A percentile compares a stretch with the other conserved stretches of the same genome.
Evolutionary conservation across 2,888 invertebrate genomes (phyloP).

Genomic region (Argyresthia goedartella): DNA sequence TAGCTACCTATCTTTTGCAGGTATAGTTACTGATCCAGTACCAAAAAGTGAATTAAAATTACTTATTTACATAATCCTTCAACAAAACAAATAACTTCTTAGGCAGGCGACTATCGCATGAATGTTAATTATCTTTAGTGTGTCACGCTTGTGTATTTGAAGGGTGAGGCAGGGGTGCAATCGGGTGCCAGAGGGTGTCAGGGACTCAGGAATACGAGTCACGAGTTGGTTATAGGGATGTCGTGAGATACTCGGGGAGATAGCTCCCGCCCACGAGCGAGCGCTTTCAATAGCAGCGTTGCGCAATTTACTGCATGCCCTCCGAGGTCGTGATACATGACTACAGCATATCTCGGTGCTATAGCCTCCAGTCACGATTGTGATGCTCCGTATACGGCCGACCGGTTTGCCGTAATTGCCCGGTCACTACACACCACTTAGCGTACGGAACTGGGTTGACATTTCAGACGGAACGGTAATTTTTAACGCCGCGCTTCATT

Average conservation of each 20-base stretch:
- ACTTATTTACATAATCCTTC: too few species aligned
- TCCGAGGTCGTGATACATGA: conserved; percentile 36
- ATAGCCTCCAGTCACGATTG: conserved; percentile 42
- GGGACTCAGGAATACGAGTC: conserved; percentile 38
- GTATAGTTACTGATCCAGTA: too few species aligned
- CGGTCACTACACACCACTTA: conserved; percentile 13
- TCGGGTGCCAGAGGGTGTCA: conserved; percentile 10
- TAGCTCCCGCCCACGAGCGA: conserved; percentile 31
- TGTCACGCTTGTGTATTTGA: too few species aligned
- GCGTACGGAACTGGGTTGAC: conserved; percentile 25
- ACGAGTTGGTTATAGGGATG: conserved; percentile 29
- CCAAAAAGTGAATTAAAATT: too few species aligned
- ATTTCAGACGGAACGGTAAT: conserved; percentile 23
- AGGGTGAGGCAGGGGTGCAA: conserved; percentile 7
- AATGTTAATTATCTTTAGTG: too few species aligned
- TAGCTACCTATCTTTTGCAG: too few species aligned
- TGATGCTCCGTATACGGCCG: conserved; percentile 21
- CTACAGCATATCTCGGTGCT: conserved; percentile 39
- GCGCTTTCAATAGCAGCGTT: conserved; percentile 51
- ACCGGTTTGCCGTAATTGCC: conserved; percentile 19
- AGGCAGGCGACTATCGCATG: too few species aligned
- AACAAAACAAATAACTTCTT: too few species aligned
- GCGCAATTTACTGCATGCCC: conserved; percentile 49
- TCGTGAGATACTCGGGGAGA: conserved; percentile 49
- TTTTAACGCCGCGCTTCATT: conserved; percentile 10